A percentile compares a stretch with the other conserved stretches of the same genome.
These are phyloP conservation scores for Montifringilla adamsi DNA, from an alignment of 2,113 vertebrate genomes.

Conservation along the genomic window DNA sequence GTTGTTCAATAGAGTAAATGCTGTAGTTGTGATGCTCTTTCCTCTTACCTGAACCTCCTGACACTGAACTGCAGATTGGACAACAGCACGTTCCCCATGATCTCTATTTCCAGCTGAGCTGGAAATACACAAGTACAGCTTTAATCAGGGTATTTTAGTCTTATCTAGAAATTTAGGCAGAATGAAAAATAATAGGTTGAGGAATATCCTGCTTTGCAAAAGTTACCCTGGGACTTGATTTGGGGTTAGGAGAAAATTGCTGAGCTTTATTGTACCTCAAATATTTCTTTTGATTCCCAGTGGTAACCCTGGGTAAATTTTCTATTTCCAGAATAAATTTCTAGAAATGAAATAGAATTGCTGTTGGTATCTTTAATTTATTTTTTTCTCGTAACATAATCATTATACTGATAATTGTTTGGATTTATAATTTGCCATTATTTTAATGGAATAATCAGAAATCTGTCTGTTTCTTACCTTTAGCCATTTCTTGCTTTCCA, in stretches of 20 bases:
- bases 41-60: background rate
- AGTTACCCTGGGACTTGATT: constrained; percentile 5
- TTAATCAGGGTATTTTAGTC: background rate
- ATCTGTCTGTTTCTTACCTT: background rate
- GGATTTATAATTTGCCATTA: background rate
- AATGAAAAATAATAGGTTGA: constrained; percentile 18
- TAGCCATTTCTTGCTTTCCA: background rate
- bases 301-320: background rate
- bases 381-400: background rate
- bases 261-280: background rate
- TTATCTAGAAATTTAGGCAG: background rate
- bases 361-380: background rate
- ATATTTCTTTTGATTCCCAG: background rate
- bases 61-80: background rate
- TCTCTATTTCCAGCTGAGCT: background rate
- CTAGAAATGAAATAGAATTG: background rate
- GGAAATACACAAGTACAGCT: background rate
- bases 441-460: background rate
- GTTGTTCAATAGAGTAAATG: background rate
- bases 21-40: background rate
- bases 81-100: background rate
- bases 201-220: background rate
- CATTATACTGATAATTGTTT: background rate
- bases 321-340: background rate
- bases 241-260: background rate